Base-by-base conservation (phyloP, 2,888 invertebrate genomes). In the Galeopsomyia nigrocyanea region DNA sequence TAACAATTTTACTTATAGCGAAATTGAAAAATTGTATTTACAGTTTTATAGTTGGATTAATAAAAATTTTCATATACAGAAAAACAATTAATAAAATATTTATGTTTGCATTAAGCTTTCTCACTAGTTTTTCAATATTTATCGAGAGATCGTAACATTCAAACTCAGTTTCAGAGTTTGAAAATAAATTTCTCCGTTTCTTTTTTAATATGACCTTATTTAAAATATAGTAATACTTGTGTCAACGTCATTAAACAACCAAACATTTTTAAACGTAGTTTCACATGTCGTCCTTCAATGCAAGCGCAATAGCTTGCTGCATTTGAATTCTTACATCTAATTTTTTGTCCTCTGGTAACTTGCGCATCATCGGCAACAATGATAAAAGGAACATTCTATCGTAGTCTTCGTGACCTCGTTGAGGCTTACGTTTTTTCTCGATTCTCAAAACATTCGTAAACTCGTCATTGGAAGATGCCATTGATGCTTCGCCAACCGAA, bases 361-460 rank as follows among this genome's bases (percentile, higher is more conserved):
- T 82, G 16, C 85, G 79, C 53, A 85, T 75, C 46, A 82, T 82
- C 53, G 85, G 85, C 62, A 85, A 55, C 68, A 85, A 64, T 46
- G 85, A 85, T 7, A 85, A 75, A 5, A 86, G 79, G 70, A 86
- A 86, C 85, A 85, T 85, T 71, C 81, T 83, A 67, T 86, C 86
- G 76, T 84, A 84, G 71, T 86, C 85, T 55, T 84, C 83, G 56
- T 85, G 83, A n/a, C 81, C 79, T 0, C 1, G 2, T 39, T 39
- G 5, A 39, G 7, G 1, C 13, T 39, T 39, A 10, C 7, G 39
- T 10, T 10, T 39, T 10, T 39, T 39, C 39, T 39, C 39, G 7
- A 39, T 39, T 3, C 10, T 7, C 13, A 10, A 10, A 39, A 39
- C 26, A 39, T 10, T 7, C 39, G 7, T 39, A 39, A 5, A 39